A percentile compares a stretch with the other conserved stretches of the same genome.
Evolutionary conservation across 2,797 vertebrate species (phyloP).

Genomic region (Sebastes reedi): DNA sequence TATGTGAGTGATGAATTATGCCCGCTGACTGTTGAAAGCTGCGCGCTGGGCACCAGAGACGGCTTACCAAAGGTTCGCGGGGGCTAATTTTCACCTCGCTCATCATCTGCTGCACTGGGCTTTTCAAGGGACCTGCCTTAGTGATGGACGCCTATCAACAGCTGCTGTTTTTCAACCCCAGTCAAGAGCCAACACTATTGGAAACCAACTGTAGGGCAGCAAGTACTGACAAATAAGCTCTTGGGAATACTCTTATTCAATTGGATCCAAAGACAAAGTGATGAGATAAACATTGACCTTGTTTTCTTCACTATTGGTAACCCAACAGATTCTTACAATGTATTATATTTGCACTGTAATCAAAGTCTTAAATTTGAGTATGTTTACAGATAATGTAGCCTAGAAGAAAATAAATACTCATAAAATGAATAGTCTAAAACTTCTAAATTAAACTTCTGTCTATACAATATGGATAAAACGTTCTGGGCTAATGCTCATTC

Average conservation of each 20-base stretch:
- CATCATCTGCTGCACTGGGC: slow-evolving; percentile 38
- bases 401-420: neutral
- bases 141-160: slow-evolving; percentile 52
- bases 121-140: slow-evolving; percentile 29
- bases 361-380: neutral
- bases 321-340: neutral
- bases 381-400: neutral
- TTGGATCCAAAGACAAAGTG: neutral
- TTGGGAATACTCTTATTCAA: neutral
- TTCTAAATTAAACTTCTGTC: neutral
- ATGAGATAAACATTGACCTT: neutral
- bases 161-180: slow-evolving; percentile 49
- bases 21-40: slow-evolving; percentile 39
- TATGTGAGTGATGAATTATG: neutral
- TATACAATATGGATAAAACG: neutral
- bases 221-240: neutral
- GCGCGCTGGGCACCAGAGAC: neutral
- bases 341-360: neutral
- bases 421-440: neutral
- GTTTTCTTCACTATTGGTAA: neutral
- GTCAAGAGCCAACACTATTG: neutral
- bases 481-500: neutral
- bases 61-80: slow-evolving; percentile 18
- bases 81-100: slow-evolving; percentile 49
- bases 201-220: neutral